Conservation (phyloP, 2,113 vertebrate species). For the Trachemys scripta region DNA sequence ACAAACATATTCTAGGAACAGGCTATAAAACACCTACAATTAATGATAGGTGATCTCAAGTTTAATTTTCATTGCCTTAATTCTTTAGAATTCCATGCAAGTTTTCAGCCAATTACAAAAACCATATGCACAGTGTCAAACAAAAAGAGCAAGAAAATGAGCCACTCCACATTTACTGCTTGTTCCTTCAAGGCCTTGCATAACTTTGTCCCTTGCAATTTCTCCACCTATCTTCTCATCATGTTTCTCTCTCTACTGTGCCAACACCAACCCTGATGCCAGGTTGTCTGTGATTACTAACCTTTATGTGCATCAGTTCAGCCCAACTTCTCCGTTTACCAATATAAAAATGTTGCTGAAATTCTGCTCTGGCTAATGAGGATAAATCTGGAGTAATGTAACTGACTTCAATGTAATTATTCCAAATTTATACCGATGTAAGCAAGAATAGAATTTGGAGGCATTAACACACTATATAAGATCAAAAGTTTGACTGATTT, state of each 20-base stretch:
- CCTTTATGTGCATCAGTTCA: neutral
- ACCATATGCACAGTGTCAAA: neutral
- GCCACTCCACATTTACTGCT: neutral
- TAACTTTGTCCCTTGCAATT: neutral
- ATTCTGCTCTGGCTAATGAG: neutral
- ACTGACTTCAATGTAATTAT: neutral
- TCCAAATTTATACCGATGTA: neutral
- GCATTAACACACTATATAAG: neutral
- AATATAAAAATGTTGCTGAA: neutral
- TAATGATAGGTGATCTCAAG: too few relatives aligned
- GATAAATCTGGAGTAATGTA: neutral
- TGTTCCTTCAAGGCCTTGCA: neutral
- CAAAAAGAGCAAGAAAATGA: neutral
- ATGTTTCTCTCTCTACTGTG: neutral
- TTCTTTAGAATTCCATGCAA: neutral
- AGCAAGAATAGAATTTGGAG: fast-evolving
- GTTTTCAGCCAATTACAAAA: neutral
- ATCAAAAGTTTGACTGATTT: neutral
- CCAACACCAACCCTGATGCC: neutral
- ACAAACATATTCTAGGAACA: too few relatives aligned
- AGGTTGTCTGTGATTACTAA: neutral
- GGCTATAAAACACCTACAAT: too few relatives aligned
- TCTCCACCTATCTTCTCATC: neutral
- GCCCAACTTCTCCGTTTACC: neutral
- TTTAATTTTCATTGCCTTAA: neutral